Evolutionary conservation across 2,888 invertebrate species (phyloP).

Genomic region (Catocala sponsa): DNA sequence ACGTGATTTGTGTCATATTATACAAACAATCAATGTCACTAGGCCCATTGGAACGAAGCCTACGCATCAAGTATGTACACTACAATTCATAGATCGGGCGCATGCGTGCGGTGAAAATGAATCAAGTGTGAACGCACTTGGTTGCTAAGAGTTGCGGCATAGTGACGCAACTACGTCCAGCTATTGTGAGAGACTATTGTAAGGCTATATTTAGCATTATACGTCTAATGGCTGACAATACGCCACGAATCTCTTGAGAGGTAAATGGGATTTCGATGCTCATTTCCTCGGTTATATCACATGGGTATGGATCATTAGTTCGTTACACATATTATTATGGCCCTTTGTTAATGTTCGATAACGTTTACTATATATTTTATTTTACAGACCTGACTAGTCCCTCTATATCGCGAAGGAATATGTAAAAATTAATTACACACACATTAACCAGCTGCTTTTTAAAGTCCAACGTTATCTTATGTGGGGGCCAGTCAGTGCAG

Average conservation of each 20-base stretch:
- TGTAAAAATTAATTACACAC: too few species aligned
- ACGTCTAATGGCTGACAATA: constrained; percentile 38
- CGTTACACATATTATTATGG: neutral
- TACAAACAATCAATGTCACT: too few species aligned
- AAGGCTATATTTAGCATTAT: constrained; percentile 45
- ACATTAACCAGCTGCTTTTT: too few species aligned
- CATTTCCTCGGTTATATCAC: neutral
- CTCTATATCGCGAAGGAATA: too few species aligned
- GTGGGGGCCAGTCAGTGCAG: too few species aligned
- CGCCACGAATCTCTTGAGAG: constrained; percentile 9
- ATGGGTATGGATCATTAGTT: neutral
- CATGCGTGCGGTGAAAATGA: constrained; percentile 70
- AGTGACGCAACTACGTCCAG: constrained; percentile 59
- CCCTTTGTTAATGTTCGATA: too few species aligned
- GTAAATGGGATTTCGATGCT: constrained; percentile 2
- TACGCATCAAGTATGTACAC: constrained; percentile 30
- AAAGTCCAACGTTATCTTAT: too few species aligned
- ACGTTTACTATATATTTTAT: too few species aligned
- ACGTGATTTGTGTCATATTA: too few species aligned
- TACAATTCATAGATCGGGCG: constrained; percentile 55
- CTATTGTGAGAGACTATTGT: constrained; percentile 47
- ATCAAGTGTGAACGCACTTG: constrained; percentile 74
- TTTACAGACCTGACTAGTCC: too few species aligned
- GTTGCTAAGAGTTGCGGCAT: constrained; percentile 58
- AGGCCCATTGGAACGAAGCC: constrained; percentile 18